Evolutionary conservation across 64 coral and sea anemone genomes (phyloP).

Genomic region (Stylophora pistillata): DNA sequence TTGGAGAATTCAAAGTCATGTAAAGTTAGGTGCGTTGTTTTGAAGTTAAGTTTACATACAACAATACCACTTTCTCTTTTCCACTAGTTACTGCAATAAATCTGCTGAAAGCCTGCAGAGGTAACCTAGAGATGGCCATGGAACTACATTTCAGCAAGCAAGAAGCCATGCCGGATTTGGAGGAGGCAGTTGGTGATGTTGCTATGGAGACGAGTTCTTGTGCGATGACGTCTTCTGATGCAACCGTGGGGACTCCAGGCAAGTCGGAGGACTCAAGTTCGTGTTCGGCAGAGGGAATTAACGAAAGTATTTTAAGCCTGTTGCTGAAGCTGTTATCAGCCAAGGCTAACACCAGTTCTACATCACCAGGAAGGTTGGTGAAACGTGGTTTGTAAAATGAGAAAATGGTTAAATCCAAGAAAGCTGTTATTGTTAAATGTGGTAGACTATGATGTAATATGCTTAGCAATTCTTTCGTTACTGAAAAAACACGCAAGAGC

Average conservation of each 20-base stretch:
- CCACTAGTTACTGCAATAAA: conserved; percentile 61
- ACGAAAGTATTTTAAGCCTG: conserved; percentile 87
- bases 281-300: conserved; percentile 37
- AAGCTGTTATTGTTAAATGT: too few relatives aligned
- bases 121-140: conserved; percentile 84
- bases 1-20: too few relatives aligned
- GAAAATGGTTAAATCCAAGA: too few relatives aligned
- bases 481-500: too few relatives aligned
- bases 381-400: neutral
- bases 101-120: conserved; percentile 63
- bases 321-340: conserved; percentile 68
- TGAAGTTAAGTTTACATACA: too few relatives aligned
- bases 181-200: conserved; percentile 31
- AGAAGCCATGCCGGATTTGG: conserved; percentile 68
- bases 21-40: too few relatives aligned
- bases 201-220: conserved; percentile 4
- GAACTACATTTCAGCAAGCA: conserved; percentile 85
- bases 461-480: too few relatives aligned
- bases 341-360: conserved; percentile 31
- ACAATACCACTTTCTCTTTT: neutral
- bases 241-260: neutral
- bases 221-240: neutral
- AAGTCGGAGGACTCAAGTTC: neutral
- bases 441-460: too few relatives aligned
- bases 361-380: conserved; percentile 48